Conservation (phyloP, 1,140 invertebrate genomes). For the Tigriopus japonicus region DNA sequence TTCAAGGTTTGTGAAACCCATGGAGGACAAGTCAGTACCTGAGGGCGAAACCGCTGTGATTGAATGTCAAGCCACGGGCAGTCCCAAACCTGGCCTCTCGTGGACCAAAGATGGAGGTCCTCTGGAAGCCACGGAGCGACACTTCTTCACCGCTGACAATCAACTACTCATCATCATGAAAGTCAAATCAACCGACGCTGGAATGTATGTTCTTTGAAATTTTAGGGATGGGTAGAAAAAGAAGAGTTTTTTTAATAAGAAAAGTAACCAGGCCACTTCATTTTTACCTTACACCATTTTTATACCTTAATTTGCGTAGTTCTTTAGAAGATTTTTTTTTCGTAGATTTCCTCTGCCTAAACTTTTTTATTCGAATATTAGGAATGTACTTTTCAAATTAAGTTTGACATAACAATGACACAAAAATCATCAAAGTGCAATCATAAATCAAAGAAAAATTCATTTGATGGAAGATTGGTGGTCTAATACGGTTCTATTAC, state of each 20-base stretch:
- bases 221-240: not conserved
- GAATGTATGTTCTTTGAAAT: slow-evolving; percentile 24
- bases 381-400: too few relatives aligned
- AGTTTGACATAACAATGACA: too few relatives aligned
- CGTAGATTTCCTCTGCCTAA: too few relatives aligned
- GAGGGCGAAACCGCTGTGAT: slow-evolving; percentile 59
- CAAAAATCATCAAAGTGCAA: too few relatives aligned
- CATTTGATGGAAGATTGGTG: too few relatives aligned
- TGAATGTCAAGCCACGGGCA: slow-evolving; percentile 66
- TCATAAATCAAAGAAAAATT: too few relatives aligned
- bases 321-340: too few relatives aligned
- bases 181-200: slow-evolving; percentile 49
- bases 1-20: slow-evolving; percentile 45
- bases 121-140: slow-evolving; percentile 39
- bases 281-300: too few relatives aligned
- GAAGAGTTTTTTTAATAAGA: not conserved
- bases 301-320: too few relatives aligned
- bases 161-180: slow-evolving; percentile 70
- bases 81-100: slow-evolving; percentile 60
- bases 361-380: too few relatives aligned
- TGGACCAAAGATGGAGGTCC: slow-evolving; percentile 62
- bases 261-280: too few relatives aligned
- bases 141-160: slow-evolving; percentile 64
- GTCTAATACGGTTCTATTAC: too few relatives aligned
- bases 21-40: slow-evolving; percentile 50